Evolutionary conservation across 2,797 vertebrate genomes (phyloP), one percentile per base, ranked within the genome.

Genomic region (Arremon brunneinucha): DNA sequence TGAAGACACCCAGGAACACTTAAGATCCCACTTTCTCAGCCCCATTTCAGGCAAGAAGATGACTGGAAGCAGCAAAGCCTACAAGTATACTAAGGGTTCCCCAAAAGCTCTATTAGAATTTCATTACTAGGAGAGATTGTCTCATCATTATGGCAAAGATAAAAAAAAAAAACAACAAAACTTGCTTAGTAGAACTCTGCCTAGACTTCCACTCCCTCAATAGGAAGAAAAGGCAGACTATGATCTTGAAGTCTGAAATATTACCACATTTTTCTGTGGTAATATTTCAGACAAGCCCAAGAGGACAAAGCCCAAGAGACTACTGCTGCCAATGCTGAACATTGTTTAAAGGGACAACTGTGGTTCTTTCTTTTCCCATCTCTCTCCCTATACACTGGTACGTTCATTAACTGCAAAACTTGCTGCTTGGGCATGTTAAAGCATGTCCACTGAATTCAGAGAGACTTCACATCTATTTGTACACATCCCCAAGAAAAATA

Each of bases 281-380:
- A 35, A 35, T 35, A 35, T 35, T 35, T 35, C 35, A 35, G 35
- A 35, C 35, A 35, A 35, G 35, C 35, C 35, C 35, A 35, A 35
- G 35, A 78, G 18, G 24, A 79, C 44, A 85, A 93, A 87, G 68
- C 60, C 32, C 64, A 57, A 12, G 72, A 49, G 75, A 64, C 35
- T 69, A 10, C 13, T n/a, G 27, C 56, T 90, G 47, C 50, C 59
- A 90, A 37, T 2, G 15, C 8, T 64, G 46, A 89, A 75, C 39
- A 68, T 74, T 80, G 53, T 70, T 91, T 68, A 64, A 94, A 93
- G 28, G 44, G 27, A 85, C 35, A 53, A 56, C 22, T 55, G 12
- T 21, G 34, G 3, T 26, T 72, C 39, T 20, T 53, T 49, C 26
- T 79, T 64, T 41, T 57, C 27, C 14, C 18, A 34, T n/a, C 32